Evolutionary conservation across 1,140 invertebrate genomes (phyloP).

Genomic region (Drosophila subpulchrella): DNA sequence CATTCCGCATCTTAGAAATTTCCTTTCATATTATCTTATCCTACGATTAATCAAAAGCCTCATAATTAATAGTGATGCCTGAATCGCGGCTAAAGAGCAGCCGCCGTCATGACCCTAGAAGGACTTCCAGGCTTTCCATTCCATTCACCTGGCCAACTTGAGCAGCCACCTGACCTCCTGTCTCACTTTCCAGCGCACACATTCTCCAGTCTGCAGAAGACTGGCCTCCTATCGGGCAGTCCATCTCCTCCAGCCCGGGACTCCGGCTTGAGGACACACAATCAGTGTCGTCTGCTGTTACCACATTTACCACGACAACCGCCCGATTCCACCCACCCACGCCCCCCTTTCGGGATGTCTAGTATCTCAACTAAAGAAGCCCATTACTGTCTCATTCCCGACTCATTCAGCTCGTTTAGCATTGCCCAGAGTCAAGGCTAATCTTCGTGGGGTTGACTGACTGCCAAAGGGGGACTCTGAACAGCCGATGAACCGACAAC

Average conservation of each 20-base stretch:
- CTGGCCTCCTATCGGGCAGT: constrained; percentile 32
- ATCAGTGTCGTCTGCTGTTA: constrained; percentile 64
- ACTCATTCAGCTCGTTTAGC: constrained; percentile 76
- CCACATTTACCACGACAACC: constrained; percentile 44
- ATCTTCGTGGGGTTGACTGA: constrained; percentile 65
- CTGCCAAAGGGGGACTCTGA: constrained; percentile 55
- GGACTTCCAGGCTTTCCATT: constrained; percentile 34
- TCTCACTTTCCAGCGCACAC: constrained; percentile 45
- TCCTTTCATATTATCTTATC: constrained; percentile 5
- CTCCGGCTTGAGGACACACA: constrained; percentile 41
- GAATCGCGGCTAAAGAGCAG: constrained; percentile 20
- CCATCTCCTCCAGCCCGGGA: constrained; percentile 19
- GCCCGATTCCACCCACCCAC: constrained; percentile 44
- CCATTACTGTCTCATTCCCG: constrained; percentile 77
- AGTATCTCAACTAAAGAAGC: constrained; percentile 66
- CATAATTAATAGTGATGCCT: constrained; percentile 32
- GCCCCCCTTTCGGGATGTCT: constrained; percentile 41
- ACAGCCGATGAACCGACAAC: constrained; percentile 37
- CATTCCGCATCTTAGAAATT: not conserved
- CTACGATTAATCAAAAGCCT: constrained; percentile 24
- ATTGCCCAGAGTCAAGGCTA: constrained; percentile 66
- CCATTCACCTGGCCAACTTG: constrained; percentile 36
- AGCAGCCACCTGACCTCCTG: constrained; percentile 40
- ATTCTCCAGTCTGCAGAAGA: constrained; percentile 16
- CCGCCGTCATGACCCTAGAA: constrained; percentile 35